Percentiles rank a stretch among this genome's conserved stretches.
Conservation (phyloP, 1,140 invertebrate species). For the Drosophila chauvacae region DNA sequence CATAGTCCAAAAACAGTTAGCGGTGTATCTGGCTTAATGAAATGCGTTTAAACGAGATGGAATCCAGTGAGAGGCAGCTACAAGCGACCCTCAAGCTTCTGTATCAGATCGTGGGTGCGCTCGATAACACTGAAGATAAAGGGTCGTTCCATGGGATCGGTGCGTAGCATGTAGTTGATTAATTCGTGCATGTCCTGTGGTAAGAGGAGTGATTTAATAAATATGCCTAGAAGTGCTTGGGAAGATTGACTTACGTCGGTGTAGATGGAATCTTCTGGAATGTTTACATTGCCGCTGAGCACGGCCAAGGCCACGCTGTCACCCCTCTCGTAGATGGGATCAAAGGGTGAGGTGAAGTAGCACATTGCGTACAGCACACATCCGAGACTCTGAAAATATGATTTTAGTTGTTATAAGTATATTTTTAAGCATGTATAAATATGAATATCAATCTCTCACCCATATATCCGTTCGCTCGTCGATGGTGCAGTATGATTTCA, state of each 20-base stretch:
- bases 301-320: constrained; percentile 95
- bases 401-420: neutral
- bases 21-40: constrained; percentile 50
- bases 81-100: constrained; percentile 85
- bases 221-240: neutral
- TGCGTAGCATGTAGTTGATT: constrained; percentile 89
- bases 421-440: too few relatives aligned
- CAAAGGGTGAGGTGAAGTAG: constrained; percentile 94
- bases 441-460: constrained; percentile 86
- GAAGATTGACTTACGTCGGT: constrained; percentile 85
- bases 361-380: constrained; percentile 94
- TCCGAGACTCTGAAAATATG: constrained; percentile 89
- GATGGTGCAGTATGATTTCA: constrained; percentile 91
- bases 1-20: constrained; percentile 66
- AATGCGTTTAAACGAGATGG: constrained; percentile 40
- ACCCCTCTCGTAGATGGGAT: constrained; percentile 93
- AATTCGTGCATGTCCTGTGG: constrained; percentile 89
- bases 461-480: constrained; percentile 95
- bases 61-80: constrained; percentile 65
- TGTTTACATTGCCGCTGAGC: constrained; percentile 90
- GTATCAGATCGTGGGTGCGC: constrained; percentile 86
- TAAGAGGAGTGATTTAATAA: neutral
- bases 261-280: constrained; percentile 90
- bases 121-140: constrained; percentile 89
- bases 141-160: constrained; percentile 91